Conservation (phyloP, 2,797 vertebrate species). For the Rhinoraja longicauda region DNA sequence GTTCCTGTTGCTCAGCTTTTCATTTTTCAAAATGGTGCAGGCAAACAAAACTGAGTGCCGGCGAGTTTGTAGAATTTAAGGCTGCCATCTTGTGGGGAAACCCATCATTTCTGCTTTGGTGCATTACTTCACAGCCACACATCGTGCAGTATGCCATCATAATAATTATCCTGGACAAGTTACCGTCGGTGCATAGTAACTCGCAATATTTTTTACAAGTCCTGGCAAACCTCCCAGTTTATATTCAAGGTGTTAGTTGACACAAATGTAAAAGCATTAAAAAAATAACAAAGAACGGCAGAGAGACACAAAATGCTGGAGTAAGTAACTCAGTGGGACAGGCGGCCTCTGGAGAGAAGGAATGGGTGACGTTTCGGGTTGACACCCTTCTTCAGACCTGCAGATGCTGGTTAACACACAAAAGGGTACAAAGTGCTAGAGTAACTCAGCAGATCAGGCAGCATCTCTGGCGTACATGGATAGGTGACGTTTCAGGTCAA, state of each 20-base stretch:
- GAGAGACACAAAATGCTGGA: no score
- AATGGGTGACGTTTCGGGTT: no score
- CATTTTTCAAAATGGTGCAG: slow-evolving; percentile 23
- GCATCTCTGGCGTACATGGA: no score
- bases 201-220: neutral
- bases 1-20: neutral
- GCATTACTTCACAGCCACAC: neutral
- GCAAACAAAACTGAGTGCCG: neutral
- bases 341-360: no score
- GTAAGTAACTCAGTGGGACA: no score
- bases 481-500: no score
- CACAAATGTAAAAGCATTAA: neutral
- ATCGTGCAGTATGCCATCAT: neutral
- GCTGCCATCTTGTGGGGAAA: slow-evolving; percentile 6
- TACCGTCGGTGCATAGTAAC: neutral
- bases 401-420: no score
- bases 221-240: neutral
- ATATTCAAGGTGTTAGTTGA: neutral
- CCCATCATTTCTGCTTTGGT: neutral
- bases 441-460: no score
- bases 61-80: neutral
- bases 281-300: no score
- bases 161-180: neutral
- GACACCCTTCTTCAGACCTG: no score
- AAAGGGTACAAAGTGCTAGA: no score